A percentile compares a stretch with the other conserved stretches of the same genome.
Evolutionary conservation across 2,888 invertebrate genomes (phyloP).

Genomic region (Heliconius sara): DNA sequence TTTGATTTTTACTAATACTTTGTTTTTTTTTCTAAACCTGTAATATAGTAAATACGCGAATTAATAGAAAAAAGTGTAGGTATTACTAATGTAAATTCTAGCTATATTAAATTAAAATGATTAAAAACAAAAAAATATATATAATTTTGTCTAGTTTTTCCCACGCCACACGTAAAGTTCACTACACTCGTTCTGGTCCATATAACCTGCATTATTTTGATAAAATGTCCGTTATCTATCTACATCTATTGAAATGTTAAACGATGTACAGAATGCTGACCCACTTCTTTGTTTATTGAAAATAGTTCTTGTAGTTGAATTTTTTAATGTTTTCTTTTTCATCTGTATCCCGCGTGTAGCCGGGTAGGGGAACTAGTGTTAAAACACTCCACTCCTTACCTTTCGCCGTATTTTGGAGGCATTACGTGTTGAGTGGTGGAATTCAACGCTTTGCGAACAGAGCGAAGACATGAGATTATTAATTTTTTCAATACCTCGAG

Average conservation of each 20-base stretch:
- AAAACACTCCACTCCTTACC: no score
- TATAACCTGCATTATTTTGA: constrained; percentile 49
- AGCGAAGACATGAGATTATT: neutral
- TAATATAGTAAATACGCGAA: no score
- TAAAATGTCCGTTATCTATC: constrained; percentile 36
- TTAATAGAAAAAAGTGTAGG: no score
- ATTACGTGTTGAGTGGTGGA: no score
- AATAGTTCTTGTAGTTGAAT: constrained; percentile 46
- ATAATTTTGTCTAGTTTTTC: constrained; percentile 7
- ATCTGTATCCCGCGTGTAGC: no score
- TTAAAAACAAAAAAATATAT: neutral
- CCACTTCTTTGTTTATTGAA: constrained; percentile 54
- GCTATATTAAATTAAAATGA: neutral
- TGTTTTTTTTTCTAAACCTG: no score
- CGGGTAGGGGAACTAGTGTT: no score
- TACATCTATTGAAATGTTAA: constrained; percentile 28
- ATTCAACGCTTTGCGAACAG: neutral
- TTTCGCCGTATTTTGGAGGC: no score
- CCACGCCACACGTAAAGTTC: constrained; percentile 33
- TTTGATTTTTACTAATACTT: no score
- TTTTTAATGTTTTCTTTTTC: neutral
- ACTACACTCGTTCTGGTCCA: constrained; percentile 62
- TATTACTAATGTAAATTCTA: no score
- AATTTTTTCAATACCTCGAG: neutral
- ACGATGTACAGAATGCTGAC: constrained; percentile 53